phyloP scores from a whole-genome alignment of 2,113 vertebrate species.

The Ictidomys tridecemlineatus region DNA sequence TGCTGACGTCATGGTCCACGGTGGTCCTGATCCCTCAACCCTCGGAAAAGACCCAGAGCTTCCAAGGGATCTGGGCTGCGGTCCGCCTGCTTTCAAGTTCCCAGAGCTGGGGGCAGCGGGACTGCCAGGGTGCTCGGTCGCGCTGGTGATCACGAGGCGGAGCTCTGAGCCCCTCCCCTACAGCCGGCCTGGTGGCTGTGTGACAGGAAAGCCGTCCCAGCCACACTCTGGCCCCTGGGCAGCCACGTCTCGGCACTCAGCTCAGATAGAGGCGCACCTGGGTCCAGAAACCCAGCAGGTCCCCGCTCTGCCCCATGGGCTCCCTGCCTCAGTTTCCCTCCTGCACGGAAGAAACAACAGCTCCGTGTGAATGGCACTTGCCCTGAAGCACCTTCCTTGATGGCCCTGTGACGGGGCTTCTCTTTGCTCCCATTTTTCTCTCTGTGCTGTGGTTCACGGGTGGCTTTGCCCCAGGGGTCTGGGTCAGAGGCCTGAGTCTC shows the following conservation, averaged over 20 bases:
- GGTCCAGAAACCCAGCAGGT: background rate
- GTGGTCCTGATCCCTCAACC: background rate
- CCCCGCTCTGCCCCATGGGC: background rate
- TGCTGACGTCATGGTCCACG: background rate
- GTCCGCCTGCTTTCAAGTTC: no score
- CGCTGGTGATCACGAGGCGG: rapidly evolving
- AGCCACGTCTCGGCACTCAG: background rate
- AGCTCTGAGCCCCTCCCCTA: background rate
- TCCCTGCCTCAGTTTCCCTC: background rate
- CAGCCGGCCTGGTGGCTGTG: background rate
- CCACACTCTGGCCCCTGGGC: background rate
- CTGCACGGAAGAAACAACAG: background rate
- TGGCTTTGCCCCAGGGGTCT: background rate
- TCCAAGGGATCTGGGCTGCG: background rate
- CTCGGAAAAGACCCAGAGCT: background rate
- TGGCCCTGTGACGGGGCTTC: rapidly evolving
- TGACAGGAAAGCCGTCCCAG: background rate
- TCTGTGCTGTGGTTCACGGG: background rate
- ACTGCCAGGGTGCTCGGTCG: background rate
- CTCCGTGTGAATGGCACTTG: background rate
- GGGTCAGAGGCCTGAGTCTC: background rate
- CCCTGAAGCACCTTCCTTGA: background rate
- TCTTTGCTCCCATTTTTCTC: rapidly evolving
- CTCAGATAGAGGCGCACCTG: background rate
- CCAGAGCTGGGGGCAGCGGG: background rate